These are phyloP conservation scores for Cartodere bifasciata DNA, from an alignment of 2,888 invertebrate species.

Conservation along the genomic window DNA sequence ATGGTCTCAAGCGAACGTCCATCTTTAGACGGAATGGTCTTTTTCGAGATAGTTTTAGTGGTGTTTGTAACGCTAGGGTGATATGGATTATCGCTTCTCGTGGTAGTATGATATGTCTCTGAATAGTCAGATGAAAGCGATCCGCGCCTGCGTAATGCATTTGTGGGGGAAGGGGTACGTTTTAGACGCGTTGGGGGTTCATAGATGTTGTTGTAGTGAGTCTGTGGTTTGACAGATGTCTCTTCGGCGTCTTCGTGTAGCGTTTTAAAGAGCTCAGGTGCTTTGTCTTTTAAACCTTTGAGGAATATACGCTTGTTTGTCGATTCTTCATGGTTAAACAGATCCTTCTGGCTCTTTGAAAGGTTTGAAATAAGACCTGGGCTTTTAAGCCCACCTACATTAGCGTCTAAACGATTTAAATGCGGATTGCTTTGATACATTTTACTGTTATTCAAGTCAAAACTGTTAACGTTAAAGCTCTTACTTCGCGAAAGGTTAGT, in stretches of 20 bases:
- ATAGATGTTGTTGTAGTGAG: constrained; percentile 31
- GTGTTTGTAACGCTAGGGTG: constrained; percentile 59
- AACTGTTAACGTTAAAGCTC: constrained; percentile 70
- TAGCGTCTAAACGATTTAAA: constrained; percentile 55
- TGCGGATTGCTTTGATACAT: constrained; percentile 72
- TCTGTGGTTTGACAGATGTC: constrained; percentile 9
- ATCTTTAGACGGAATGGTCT: constrained; percentile 50
- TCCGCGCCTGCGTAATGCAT: constrained; percentile 44
- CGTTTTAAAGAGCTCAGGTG: constrained; percentile 59
- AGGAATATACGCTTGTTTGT: constrained; percentile 55
- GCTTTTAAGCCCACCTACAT: constrained; percentile 63
- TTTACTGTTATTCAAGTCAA: constrained; percentile 20
- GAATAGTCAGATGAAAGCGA: constrained; percentile 58
- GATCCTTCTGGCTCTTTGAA: constrained; percentile 68
- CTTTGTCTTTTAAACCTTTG: constrained; percentile 54
- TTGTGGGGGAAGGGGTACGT: constrained; percentile 34
- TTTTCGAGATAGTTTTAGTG: constrained; percentile 55
- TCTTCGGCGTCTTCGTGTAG: constrained; percentile 47
- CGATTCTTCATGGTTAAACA: constrained; percentile 50
- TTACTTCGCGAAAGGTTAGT: constrained; percentile 64
- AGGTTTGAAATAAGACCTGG: constrained; percentile 79
- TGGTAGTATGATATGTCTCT: constrained; percentile 57
- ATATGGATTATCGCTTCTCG: constrained; percentile 51
- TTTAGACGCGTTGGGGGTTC: constrained; percentile 34
- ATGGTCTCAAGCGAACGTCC: constrained; percentile 54